phyloP scores from a whole-genome alignment of 2,888 invertebrate species.

The Metacarcinus magister region DNA sequence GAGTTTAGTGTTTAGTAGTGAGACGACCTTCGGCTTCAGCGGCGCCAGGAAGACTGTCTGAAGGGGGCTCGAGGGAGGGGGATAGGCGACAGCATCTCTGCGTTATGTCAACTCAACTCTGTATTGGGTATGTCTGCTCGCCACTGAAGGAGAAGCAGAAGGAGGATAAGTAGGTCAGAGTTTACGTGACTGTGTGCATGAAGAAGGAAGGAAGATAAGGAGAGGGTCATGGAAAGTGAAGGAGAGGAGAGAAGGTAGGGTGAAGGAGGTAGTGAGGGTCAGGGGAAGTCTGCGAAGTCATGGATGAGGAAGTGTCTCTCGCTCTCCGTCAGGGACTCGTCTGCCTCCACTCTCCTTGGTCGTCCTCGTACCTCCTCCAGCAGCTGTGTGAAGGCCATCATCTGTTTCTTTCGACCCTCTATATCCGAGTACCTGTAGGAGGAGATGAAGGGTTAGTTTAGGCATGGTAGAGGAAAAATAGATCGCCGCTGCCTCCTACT shows the following conservation, averaged over 20 bases:
- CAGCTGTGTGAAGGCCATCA: conserved; percentile 9
- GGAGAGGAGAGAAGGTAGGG: neutral
- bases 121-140: no score
- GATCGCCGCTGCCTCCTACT: no score
- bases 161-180: no score
- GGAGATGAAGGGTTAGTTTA: neutral
- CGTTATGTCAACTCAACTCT: no score
- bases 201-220: neutral
- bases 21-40: no score
- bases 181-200: no score
- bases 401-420: neutral
- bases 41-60: no score
- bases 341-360: neutral
- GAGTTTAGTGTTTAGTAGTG: no score
- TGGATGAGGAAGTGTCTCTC: conserved; percentile 47
- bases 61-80: no score
- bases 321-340: conserved; percentile 53
- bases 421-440: neutral
- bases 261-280: neutral
- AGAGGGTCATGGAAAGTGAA: neutral
- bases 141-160: no score
- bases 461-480: no score
- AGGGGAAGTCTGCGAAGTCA: conserved; percentile 45
- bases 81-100: no score
- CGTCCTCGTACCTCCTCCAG: conserved; percentile 60